Conservation (phyloP, 2,797 vertebrate species). For the Dicrostonyx torquatus region DNA sequence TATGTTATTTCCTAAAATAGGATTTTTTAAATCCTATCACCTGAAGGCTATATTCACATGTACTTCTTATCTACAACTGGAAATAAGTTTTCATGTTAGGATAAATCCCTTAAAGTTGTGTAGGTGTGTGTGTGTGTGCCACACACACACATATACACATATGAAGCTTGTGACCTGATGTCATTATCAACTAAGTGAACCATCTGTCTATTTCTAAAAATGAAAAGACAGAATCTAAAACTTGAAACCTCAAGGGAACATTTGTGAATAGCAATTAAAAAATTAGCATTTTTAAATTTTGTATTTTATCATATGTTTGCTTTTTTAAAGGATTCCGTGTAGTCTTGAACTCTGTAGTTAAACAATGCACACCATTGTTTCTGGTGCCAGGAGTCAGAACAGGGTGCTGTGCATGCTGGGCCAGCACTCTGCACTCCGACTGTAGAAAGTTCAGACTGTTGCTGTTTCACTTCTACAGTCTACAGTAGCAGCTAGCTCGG, state of each 20-base stretch:
- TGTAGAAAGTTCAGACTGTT: neutral
- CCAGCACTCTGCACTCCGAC: neutral
- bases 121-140: neutral
- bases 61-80: neutral
- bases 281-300: neutral
- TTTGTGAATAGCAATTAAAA: neutral
- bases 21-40: neutral
- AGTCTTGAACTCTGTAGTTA: neutral
- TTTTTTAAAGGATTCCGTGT: neutral
- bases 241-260: neutral
- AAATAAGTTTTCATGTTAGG: constrained; percentile 9
- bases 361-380: neutral
- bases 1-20: constrained; percentile 19
- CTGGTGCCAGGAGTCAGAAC: neutral
- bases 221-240: constrained; percentile 41
- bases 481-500: neutral
- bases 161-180: neutral
- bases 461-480: neutral
- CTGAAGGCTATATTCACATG: neutral
- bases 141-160: too few species aligned
- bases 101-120: neutral
- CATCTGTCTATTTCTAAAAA: constrained; percentile 28
- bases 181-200: neutral
- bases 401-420: neutral
- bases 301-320: neutral